phyloP scores from a whole-genome alignment of 2,888 invertebrate species.

The Eupelmus urozonus region DNA sequence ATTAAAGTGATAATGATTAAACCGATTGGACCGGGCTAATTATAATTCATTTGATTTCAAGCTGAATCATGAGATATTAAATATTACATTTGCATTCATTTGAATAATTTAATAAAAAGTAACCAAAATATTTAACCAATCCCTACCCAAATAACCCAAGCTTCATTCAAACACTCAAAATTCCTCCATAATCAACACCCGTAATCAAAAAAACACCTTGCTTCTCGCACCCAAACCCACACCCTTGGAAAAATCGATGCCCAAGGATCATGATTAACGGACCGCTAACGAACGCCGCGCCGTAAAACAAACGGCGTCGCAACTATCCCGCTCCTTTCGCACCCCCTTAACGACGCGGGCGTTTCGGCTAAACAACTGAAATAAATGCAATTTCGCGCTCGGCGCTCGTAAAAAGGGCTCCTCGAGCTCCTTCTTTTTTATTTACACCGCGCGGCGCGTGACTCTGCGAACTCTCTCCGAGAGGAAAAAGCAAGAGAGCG shows the following conservation, averaged over 20 bases:
- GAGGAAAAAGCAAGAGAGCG: background rate
- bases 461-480: no score
- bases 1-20: conserved; percentile 32
- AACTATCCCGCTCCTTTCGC: conserved; percentile 7
- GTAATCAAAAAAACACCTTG: no score
- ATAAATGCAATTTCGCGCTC: conserved; percentile 54
- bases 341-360: conserved; percentile 7
- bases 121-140: no score
- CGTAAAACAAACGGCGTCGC: no score
- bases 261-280: background rate
- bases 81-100: conserved; percentile 9
- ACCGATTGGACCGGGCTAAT: background rate
- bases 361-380: conserved; percentile 42
- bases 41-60: conserved; percentile 34
- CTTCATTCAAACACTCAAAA: no score
- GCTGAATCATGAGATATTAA: conserved; percentile 1
- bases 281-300: no score
- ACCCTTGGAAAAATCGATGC: no score
- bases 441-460: no score
- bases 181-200: no score
- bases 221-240: no score
- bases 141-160: no score
- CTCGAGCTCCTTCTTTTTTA: background rate
- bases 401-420: conserved; percentile 38
- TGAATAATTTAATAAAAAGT: conserved; percentile 17